Percentiles rank a stretch among this genome's conserved stretches.
Evolutionary conservation across 1,140 invertebrate species (phyloP).

Genomic region (Hyposmocoma kahamanoa): DNA sequence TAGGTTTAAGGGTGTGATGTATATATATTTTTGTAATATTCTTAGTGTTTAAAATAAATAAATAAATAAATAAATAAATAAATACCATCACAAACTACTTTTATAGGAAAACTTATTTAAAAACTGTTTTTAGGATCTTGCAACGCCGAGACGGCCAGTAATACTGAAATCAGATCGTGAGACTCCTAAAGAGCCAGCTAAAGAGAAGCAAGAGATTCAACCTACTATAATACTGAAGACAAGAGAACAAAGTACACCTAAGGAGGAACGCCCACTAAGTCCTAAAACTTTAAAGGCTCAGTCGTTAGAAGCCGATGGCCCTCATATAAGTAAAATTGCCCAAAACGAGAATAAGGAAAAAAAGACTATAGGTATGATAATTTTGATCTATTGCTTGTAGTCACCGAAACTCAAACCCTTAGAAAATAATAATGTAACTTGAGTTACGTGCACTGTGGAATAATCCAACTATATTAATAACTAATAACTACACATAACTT

Average conservation of each 20-base stretch:
- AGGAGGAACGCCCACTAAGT: conserved; percentile 62
- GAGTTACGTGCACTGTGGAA: too few species aligned
- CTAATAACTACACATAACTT: too few species aligned
- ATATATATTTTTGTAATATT: too few species aligned
- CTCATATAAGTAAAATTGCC: conserved; percentile 59
- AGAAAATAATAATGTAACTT: too few species aligned
- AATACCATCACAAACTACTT: not conserved
- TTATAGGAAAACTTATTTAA: not conserved
- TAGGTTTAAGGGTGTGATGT: too few species aligned
- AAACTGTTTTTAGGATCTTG: conserved; percentile 41
- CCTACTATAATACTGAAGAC: conserved; percentile 69
- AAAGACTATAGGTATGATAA: conserved; percentile 42
- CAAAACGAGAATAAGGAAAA: conserved; percentile 71
- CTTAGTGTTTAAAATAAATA: not conserved
- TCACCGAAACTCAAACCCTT: too few species aligned
- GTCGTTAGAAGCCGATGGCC: conserved; percentile 40
- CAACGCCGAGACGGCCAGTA: conserved; percentile 45
- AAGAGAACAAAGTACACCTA: conserved; percentile 60
- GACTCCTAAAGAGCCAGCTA: conserved; percentile 35
- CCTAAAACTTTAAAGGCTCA: conserved; percentile 47
- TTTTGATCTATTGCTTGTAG: too few species aligned
- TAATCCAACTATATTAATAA: too few species aligned
- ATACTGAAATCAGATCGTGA: conserved; percentile 69
- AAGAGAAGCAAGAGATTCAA: conserved; percentile 57
- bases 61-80: not conserved